Evolutionary conservation across 1,140 invertebrate genomes (phyloP), one percentile per base, ranked within the genome.

Genomic region (Aricia agestis): DNA sequence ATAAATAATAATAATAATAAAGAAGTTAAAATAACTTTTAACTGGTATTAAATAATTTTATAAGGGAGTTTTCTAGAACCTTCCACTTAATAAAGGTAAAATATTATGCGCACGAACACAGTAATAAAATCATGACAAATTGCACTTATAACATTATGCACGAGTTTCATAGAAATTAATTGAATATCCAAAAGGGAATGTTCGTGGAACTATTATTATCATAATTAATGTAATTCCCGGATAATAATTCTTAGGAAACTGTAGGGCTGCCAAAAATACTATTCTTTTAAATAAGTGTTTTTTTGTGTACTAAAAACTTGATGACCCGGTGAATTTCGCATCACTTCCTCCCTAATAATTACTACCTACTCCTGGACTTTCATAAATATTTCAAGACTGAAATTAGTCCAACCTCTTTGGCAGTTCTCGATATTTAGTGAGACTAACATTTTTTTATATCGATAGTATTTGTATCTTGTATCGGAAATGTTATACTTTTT

Each of bases 181-280:
- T 45, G 66, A n/a, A 67, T 67, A 18, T 67, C 36, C 17, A 18
- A 42, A 67, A 42, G 17, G 66, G 17, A 67, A 67, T 67, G 36
- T 36, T 18, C 10, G 41, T 67, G 6, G 36, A 67, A 67, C 66
- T 67, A 67, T 67, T 67, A 67, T 45, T 67, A 67, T 45, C n/a
- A 67, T 67, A 67, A 67, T 67, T 67, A 67, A 67, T 67, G 17
- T 42, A 67, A 67, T 67, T 67, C 66, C 66, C n/a, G 66, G 66
- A 45, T 67, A 67, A 67, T 67, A 45, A 36, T 67, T 41, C 36
- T 36, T 13, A 25, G 42, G 17, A 52, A 45, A 2, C 19, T 45
- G 17, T 45, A 67, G 66, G 66, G 41, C 17, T 67, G 66, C 10
- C 66, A 45, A 1, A 42, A 17, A 52, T 19, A 42, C 41, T 42